Base-by-base conservation (phyloP, 53 echinoderm and acorn worm species). In the Crossaster papposus region DNA sequence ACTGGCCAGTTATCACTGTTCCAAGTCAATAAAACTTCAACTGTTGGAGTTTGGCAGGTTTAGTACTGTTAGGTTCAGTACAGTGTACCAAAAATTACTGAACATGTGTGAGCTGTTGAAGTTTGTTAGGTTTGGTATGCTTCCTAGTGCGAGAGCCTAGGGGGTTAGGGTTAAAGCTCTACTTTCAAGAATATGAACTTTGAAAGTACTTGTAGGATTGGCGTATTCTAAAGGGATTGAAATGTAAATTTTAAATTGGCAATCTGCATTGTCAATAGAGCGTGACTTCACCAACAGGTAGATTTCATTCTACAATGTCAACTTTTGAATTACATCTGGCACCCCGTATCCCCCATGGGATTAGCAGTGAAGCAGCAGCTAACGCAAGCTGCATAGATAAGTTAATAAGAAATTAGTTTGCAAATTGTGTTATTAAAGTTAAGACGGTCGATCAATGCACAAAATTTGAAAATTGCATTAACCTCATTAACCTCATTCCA, bases 171-270 rank as follows among this genome's bases (percentile, higher is more conserved):
- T n/a, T n/a, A n/a, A n/a, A n/a, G n/a, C n/a, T n/a, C n/a, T n/a
- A n/a, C n/a, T n/a, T n/a, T n/a, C n/a, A n/a, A n/a, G 14, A 76
- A 35, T 13, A 3, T 76, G 44, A 44, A 44, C 44, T 44, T 7
- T 44, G 5, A 44, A 44, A 44, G 9, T 9, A 44, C 44, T 5
- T n/a, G n/a, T n/a, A 9, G 5, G 44, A 5, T 9, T 9, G 9
- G 44, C 44, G 2, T 7, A 44, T 44, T 68, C 68, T 68, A 24
- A 24, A 3, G 68, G 68, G 68, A n/a, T n/a, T n/a, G n/a, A 68
- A 68, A 68, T 68, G 58, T 68, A 68, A 35, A 73, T 35, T 73
- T 32, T 33, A 73, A 73, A 73, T 73, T 73, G 74, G 74, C 74
- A 73, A 73, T 73, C 35, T 24, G 33, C 28, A 30, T 17, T 73